These are phyloP conservation scores for Noturus placidus DNA, from an alignment of 2,113 vertebrate species.

Conservation along the genomic window DNA sequence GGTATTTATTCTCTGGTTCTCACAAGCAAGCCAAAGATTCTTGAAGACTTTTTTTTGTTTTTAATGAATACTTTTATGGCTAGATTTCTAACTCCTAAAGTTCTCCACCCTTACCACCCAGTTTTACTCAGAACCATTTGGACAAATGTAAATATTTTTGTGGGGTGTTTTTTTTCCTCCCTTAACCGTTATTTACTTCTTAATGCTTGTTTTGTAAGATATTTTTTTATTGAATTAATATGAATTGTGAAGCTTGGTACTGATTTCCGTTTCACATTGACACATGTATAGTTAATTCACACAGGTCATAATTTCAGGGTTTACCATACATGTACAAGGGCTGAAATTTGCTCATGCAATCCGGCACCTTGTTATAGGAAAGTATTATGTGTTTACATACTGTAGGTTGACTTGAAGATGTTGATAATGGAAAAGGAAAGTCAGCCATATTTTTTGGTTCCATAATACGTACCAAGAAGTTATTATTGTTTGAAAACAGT, in stretches of 20 bases:
- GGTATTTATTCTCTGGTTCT: constrained; percentile 64
- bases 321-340: not conserved
- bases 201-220: constrained; percentile 15
- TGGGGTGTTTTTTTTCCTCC: not conserved
- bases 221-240: not conserved
- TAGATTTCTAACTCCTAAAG: not conserved
- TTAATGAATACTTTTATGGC: not conserved
- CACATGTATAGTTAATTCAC: not conserved
- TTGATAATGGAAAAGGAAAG: not conserved
- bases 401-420: not conserved
- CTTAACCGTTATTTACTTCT: not conserved
- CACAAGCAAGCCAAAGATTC: constrained; percentile 57
- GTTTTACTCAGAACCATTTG: constrained; percentile 8
- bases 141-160: constrained; percentile 40
- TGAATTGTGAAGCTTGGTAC: constrained; percentile 32
- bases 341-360: not conserved
- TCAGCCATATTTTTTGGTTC: constrained; percentile 11
- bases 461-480: not conserved
- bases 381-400: not conserved
- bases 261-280: constrained; percentile 10
- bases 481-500: not conserved
- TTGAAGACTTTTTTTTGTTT: not conserved
- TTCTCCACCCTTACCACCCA: not conserved
- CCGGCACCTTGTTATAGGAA: constrained; percentile 17
- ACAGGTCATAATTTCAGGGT: constrained; percentile 19